Conservation (phyloP, 2,797 vertebrate genomes). For the Acanthurus tractus region DNA sequence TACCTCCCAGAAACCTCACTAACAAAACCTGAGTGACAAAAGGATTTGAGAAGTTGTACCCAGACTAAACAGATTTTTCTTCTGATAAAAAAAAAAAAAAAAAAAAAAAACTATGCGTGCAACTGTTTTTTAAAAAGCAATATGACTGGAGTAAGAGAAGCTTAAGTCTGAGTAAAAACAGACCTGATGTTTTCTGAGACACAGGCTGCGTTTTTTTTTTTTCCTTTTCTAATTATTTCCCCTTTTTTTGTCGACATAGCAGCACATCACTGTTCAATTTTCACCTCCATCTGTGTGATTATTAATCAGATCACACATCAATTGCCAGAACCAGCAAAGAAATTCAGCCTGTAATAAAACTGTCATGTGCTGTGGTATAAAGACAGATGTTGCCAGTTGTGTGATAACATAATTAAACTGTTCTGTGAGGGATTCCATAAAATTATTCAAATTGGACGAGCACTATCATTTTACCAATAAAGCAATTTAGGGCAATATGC, state of each 20-base stretch:
- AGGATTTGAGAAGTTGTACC: constrained; percentile 51
- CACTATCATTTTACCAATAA: constrained; percentile 92
- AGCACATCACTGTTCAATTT: constrained; percentile 86
- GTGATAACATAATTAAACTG: constrained; percentile 92
- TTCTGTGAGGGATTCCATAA: constrained; percentile 90
- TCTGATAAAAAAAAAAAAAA: constrained; percentile 48
- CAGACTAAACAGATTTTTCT: constrained; percentile 72
- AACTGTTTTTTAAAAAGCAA: constrained; percentile 65
- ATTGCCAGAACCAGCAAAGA: constrained; percentile 89
- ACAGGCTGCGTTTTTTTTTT: constrained; percentile 59
- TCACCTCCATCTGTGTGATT: constrained; percentile 89
- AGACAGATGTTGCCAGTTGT: constrained; percentile 93
- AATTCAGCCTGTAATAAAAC: constrained; percentile 92
- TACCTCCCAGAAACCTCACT: constrained; percentile 52
- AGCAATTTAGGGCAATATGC: constrained; percentile 90
- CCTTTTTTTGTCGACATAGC: constrained; percentile 69
- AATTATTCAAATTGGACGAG: constrained; percentile 92
- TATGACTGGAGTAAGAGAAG: constrained; percentile 55
- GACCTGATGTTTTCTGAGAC: constrained; percentile 59
- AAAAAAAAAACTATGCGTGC: constrained; percentile 35
- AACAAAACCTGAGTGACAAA: constrained; percentile 58
- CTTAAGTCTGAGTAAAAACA: constrained; percentile 49
- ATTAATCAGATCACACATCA: constrained; percentile 92
- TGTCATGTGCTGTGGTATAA: constrained; percentile 91
- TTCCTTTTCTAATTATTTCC: constrained; percentile 77